phyloP scores from a whole-genome alignment of 2,797 vertebrate genomes.

The Pteropus rufus region DNA sequence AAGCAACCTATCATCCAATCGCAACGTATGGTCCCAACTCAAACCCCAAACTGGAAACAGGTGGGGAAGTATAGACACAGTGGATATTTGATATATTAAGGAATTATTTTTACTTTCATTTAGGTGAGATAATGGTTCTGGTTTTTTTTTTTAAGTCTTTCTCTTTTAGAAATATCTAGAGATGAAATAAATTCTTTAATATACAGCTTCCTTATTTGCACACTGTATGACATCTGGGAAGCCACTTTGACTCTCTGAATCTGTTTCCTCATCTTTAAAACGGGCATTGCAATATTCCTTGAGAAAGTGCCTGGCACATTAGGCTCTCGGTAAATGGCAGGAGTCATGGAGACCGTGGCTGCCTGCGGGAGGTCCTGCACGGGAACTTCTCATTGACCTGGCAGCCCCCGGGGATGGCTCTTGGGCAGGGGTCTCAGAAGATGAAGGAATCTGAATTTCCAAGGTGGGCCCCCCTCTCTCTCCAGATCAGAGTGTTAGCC shows the following conservation, averaged over 20 bases:
- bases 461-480: background rate
- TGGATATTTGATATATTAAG: background rate
- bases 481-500: background rate
- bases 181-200: background rate
- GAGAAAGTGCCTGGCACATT: background rate
- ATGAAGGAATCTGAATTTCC: background rate
- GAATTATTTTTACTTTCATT: background rate
- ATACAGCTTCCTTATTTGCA: background rate
- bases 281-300: background rate
- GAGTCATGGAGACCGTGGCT: background rate
- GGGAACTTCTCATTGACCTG: background rate
- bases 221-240: background rate
- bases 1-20: background rate
- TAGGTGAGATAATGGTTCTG: background rate
- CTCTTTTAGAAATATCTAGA: slow-evolving; percentile 5
- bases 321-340: background rate
- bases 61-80: background rate
- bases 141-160: background rate
- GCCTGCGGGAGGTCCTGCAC: background rate
- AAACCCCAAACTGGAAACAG: background rate
- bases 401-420: rapidly evolving
- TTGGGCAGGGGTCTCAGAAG: background rate
- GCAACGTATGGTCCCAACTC: background rate
- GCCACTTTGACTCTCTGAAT: background rate
- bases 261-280: background rate